phyloP scores from a whole-genome alignment of 2,888 invertebrate species.

The Harpalus rufipes region DNA sequence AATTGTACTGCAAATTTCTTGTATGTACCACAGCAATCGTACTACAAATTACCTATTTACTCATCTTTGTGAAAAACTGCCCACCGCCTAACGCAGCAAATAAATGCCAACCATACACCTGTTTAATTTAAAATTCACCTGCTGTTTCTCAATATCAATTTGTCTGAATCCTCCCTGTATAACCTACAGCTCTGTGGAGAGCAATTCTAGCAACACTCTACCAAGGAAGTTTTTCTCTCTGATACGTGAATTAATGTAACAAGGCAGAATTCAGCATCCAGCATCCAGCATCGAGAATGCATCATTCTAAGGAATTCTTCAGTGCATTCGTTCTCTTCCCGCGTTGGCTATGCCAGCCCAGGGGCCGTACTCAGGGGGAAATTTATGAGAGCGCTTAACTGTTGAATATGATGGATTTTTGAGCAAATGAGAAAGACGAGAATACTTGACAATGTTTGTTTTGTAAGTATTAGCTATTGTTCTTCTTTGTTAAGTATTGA shows the following conservation, averaged over 20 bases:
- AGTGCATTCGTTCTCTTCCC: not conserved
- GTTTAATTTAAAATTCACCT: not conserved
- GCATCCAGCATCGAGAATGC: not conserved
- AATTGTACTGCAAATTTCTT: not conserved
- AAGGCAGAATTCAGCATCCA: not conserved
- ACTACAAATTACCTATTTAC: not conserved
- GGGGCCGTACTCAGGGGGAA: not conserved
- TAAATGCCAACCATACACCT: not conserved
- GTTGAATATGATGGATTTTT: not conserved
- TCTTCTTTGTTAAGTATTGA: not conserved
- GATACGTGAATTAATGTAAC: not conserved
- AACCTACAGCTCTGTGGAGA: not conserved
- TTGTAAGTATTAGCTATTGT: not conserved
- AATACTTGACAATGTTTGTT: not conserved
- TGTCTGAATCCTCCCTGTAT: not conserved
- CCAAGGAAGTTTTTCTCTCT: not conserved
- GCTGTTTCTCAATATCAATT: not conserved
- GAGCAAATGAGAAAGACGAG: not conserved
- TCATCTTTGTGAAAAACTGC: not conserved
- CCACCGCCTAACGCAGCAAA: not conserved
- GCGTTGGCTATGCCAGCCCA: not conserved
- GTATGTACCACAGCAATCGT: not conserved
- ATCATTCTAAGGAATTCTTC: not conserved
- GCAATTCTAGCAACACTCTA: not conserved
- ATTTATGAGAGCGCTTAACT: not conserved